Percentiles rank a stretch among this genome's conserved stretches.
These are phyloP conservation scores for Elysia crispata DNA, from an alignment of 2,888 invertebrate species.

Conservation along the genomic window DNA sequence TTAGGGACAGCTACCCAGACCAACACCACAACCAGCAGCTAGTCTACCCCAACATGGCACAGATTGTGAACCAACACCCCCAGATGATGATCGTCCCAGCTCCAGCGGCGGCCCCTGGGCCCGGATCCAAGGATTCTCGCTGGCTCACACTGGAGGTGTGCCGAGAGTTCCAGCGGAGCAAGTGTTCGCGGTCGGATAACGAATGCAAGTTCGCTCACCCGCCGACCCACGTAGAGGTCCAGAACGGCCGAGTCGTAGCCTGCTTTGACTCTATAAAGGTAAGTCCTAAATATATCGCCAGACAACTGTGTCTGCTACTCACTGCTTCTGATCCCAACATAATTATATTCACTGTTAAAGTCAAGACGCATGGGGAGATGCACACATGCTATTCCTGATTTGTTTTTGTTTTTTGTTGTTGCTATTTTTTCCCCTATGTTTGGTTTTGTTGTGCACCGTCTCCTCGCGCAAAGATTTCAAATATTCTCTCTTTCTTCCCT, in stretches of 20 bases:
- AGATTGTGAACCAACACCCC: conserved; percentile 47
- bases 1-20: neutral
- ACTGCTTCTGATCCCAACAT: neutral
- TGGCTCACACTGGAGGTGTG: conserved; percentile 99
- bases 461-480: no score
- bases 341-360: neutral
- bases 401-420: no score
- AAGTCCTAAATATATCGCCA: conserved; percentile 76
- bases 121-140: conserved; percentile 91
- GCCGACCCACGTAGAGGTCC: conserved; percentile 99
- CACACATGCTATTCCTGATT: neutral
- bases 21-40: no score
- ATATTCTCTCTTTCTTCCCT: no score
- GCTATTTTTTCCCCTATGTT: no score
- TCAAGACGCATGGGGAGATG: neutral
- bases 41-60: conserved; percentile 43
- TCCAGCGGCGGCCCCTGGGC: conserved; percentile 53
- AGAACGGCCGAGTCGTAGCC: conserved; percentile 99
- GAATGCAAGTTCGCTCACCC: conserved; percentile 99
- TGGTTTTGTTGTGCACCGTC: no score
- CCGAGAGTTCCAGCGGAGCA: conserved; percentile 99
- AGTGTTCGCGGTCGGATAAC: conserved; percentile 96
- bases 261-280: conserved; percentile 99
- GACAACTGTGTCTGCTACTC: no score
- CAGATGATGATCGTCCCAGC: conserved; percentile 45